These are phyloP conservation scores for Ametastegia equiseti DNA, from an alignment of 2,888 invertebrate species.

Conservation along the genomic window DNA sequence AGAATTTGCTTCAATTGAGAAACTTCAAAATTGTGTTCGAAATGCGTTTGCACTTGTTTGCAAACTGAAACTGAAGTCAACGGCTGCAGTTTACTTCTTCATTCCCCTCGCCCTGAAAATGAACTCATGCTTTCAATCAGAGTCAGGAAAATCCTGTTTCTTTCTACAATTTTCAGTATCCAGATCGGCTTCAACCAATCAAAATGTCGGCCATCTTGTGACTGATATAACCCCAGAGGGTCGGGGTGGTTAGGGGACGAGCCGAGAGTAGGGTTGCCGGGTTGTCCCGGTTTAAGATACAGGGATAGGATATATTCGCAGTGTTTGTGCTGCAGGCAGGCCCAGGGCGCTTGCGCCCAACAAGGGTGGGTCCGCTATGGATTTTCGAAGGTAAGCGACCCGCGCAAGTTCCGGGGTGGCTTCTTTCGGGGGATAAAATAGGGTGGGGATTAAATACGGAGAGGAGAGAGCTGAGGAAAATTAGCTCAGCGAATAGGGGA, in stretches of 20 bases:
- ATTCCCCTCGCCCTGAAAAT: background rate
- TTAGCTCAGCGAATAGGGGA: constrained; percentile 52
- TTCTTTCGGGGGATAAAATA: constrained; percentile 36
- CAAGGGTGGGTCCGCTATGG: constrained; percentile 73
- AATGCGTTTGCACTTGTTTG: background rate
- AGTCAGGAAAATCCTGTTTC: background rate
- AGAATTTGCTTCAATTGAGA: background rate
- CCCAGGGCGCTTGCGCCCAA: constrained; percentile 68
- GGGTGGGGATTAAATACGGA: constrained; percentile 19
- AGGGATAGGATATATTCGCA: constrained; percentile 4
- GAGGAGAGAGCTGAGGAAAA: constrained; percentile 26
- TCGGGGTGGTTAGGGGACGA: constrained; percentile 39
- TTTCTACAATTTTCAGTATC: background rate
- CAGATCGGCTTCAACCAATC: background rate
- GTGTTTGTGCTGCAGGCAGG: background rate
- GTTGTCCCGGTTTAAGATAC: constrained; percentile 23
- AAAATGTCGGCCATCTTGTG: constrained; percentile 65
- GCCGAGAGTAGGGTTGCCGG: constrained; percentile 16
- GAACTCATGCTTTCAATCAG: background rate
- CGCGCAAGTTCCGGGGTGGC: constrained; percentile 70
- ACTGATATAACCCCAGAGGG: constrained; percentile 60
- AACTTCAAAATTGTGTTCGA: background rate
- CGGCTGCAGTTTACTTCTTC: no score
- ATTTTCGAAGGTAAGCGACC: constrained; percentile 73
- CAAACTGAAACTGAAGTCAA: background rate